These are phyloP conservation scores for Gobio occitaniae DNA, from an alignment of 2,797 vertebrate species.

Conservation along the genomic window DNA sequence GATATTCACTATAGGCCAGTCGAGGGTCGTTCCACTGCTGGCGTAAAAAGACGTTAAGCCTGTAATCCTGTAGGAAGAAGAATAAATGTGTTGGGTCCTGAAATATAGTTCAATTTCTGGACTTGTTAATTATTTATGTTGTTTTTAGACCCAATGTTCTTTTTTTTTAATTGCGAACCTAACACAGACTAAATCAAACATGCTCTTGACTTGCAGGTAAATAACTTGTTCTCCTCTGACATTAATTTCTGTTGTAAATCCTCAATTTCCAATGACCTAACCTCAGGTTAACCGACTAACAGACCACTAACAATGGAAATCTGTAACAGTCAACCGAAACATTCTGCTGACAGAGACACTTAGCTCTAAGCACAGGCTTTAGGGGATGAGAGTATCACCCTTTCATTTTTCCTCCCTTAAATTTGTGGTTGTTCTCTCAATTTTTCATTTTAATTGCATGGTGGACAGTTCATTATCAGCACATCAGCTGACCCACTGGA, in stretches of 20 bases:
- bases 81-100: neutral
- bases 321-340: conserved; percentile 43
- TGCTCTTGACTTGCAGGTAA: neutral
- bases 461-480: conserved; percentile 80
- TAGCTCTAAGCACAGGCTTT: conserved; percentile 18
- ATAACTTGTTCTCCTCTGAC: conserved; percentile 35
- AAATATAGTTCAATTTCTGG: neutral
- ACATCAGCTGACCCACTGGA: conserved; percentile 74
- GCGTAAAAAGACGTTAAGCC: conserved; percentile 91
- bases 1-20: conserved; percentile 90
- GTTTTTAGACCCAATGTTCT: neutral
- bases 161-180: conserved; percentile 11
- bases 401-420: conserved; percentile 24
- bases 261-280: conserved; percentile 7
- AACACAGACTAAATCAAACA: conserved; percentile 3
- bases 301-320: conserved; percentile 20
- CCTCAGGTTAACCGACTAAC: conserved; percentile 21
- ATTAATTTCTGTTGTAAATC: conserved; percentile 20
- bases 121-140: conserved; percentile 9
- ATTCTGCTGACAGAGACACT: conserved; percentile 65
- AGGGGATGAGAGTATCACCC: conserved; percentile 44
- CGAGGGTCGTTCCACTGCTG: conserved; percentile 95
- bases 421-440: conserved; percentile 51
- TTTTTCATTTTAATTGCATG: conserved; percentile 81
- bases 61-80: conserved; percentile 84